Evolutionary conservation across 2,888 invertebrate species (phyloP), one percentile per base, ranked within the genome.

Genomic region (Maniola hyperantus): DNA sequence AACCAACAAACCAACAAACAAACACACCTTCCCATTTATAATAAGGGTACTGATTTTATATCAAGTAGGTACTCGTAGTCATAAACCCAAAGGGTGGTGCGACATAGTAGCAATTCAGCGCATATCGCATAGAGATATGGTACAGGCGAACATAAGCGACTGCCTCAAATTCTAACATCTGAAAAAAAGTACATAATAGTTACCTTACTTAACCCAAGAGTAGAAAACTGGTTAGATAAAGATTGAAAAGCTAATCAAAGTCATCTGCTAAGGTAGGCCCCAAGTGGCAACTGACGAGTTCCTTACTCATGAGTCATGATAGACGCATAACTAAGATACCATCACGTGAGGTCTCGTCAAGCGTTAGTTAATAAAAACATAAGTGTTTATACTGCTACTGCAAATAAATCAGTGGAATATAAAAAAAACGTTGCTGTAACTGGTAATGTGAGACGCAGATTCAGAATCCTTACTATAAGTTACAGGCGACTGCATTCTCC

Each of bases 381-480:
- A 5, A 5, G 13, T 42, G 4, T 6, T 10, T 10, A 10, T 39
- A 39, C 39, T 42, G 42, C 13, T 13, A 13, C 46, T 2, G 46
- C 8, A 15, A 15, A 42, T 46, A 46, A 15, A 46, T 15, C 6
- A 18, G 46, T 46, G 15, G 42, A 42, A 42, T 15, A 15, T 15
- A 15, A 15, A 46, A n/a, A 46, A 46, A 46, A 46, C 7, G n/a
- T 7, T 18, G 7, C 7, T 2, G 7, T 46, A 15, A 54, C 53
- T 57, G 39, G 55, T 18, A n/a, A 39, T 39, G 20, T 26, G 57
- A 42, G 42, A n/a, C 46, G 33, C 33, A 50, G 15, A 39, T 15
- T 42, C 18, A 57, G 20, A 57, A 20, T 42, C 39, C 20, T 26
- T 57, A 13, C 39, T 42, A 42, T 57, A 54, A 54, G 54, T 54